Base-by-base conservation (phyloP, 2,888 invertebrate species). In the Tridacna crocea region DNA sequence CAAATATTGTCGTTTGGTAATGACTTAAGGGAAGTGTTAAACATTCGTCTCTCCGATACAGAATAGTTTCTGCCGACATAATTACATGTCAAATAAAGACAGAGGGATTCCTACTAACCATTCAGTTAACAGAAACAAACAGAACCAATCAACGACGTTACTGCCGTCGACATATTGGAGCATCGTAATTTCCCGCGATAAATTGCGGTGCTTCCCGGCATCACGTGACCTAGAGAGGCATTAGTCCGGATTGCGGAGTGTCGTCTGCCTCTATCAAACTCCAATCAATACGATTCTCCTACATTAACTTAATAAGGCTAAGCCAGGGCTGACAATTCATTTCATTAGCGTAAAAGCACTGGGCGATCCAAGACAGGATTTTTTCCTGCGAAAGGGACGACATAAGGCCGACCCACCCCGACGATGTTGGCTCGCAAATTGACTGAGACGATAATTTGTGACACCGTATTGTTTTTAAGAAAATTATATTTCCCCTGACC, bases 241-340 rank as follows among this genome's bases (percentile, higher is more conserved):
- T 87, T 84, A 87, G 83, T 75, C 72, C 82, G 81, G 79, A 87
- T 87, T 87, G 87, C 72, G 66, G 66, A 65, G 80, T 84, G 82
- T 83, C 82, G 82, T 83, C 84, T 80, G 75, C 79, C 73, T 81
- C 81, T 77, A 84, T 84, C 84, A 84, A 83, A 79, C 74, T 80
- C 79, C 79, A 87, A 87, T 87, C 87, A 84, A 87, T 87, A 84
- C 70, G 72, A 70, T 72, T 80, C 84, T 82, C 75, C 77, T 83
- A 84, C 87, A 87, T 87, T 87, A 87, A 87, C 84, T 84, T 87
- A 87, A 87, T 87, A 87, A 87, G 80, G 77, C 82, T 83, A 79
- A 87, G 82, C 46, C 70, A 77, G 82, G 80, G 78, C 80, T 79
- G 75, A 68, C 83, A 87, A 83, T 83, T 84, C 87, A 87, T 87